Conservation (phyloP, 2,888 invertebrate species). For the Cheilosia grossa region DNA sequence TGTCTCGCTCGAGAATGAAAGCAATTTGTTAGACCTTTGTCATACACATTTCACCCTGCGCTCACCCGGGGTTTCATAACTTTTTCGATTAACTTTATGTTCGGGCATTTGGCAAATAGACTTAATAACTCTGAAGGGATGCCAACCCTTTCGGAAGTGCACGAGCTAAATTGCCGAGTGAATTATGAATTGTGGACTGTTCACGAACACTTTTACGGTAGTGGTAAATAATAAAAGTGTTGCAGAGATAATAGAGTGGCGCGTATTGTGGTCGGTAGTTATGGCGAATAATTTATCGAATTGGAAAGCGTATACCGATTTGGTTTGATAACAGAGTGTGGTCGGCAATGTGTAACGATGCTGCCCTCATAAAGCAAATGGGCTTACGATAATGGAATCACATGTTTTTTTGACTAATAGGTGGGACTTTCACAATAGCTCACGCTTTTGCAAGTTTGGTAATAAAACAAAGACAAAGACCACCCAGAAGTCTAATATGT, state of each 20-base stretch:
- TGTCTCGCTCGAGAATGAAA: conserved; percentile 55
- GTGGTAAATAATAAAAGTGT: conserved; percentile 37
- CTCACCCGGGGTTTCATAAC: conserved; percentile 65
- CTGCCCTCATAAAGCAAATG: too few relatives aligned
- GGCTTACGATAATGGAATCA: too few relatives aligned
- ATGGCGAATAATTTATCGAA: conserved; percentile 8
- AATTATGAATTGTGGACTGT: conserved; percentile 74
- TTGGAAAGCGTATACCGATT: background rate
- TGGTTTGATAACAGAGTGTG: background rate
- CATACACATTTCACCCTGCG: conserved; percentile 60
- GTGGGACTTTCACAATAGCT: too few relatives aligned
- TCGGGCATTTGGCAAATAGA: conserved; percentile 74
- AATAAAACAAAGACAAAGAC: too few relatives aligned
- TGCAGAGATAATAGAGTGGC: conserved; percentile 44
- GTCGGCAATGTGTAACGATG: background rate
- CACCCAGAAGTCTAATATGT: too few relatives aligned
- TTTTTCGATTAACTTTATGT: conserved; percentile 75
- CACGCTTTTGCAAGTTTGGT: too few relatives aligned
- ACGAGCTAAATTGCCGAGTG: conserved; percentile 51
- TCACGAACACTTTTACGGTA: conserved; percentile 44
- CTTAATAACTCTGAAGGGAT: conserved; percentile 67
- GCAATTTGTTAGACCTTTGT: conserved; percentile 74
- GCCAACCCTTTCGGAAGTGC: conserved; percentile 61
- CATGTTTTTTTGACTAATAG: too few relatives aligned
- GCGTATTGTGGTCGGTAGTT: conserved; percentile 44